These are phyloP conservation scores for Dendroctonus ponderosae DNA, from an alignment of 1,140 invertebrate genomes.

Conservation along the genomic window DNA sequence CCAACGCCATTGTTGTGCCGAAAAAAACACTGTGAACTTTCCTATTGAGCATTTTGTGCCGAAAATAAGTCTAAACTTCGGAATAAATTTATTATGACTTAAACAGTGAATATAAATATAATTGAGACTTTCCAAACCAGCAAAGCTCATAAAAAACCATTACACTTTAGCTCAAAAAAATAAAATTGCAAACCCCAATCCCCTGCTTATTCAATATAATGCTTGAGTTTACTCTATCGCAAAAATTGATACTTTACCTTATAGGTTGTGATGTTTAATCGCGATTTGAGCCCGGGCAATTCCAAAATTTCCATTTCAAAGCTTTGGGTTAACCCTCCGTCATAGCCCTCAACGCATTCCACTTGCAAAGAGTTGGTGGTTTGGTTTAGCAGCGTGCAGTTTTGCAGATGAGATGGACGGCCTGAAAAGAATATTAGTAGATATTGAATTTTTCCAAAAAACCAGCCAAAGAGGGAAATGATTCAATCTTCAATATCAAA, in stretches of 20 bases:
- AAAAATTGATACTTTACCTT: conserved; percentile 46
- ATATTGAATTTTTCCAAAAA: no score
- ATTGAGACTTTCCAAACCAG: not conserved
- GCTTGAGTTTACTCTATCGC: not conserved
- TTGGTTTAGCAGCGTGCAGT: conserved; percentile 86
- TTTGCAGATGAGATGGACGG: conserved; percentile 80
- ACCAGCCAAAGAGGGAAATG: no score
- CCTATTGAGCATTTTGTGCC: no score
- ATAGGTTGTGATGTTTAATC: conserved; percentile 47
- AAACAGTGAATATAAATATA: conserved; percentile 6
- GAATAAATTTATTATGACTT: not conserved
- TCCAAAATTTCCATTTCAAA: conserved; percentile 77
- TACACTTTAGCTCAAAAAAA: no score
- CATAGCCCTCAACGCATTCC: conserved; percentile 78
- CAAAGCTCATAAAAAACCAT: no score
- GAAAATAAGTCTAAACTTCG: no score
- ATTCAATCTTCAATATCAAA: no score
- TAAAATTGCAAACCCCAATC: no score
- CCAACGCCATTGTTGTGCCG: no score
- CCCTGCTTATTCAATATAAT: no score
- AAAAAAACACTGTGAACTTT: no score
- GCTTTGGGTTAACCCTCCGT: conserved; percentile 77
- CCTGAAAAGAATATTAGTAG: conserved; percentile 55
- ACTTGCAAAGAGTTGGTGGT: conserved; percentile 78
- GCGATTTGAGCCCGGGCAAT: conserved; percentile 54